phyloP scores from a whole-genome alignment of 2,113 vertebrate species.

The Nestor notabilis region DNA sequence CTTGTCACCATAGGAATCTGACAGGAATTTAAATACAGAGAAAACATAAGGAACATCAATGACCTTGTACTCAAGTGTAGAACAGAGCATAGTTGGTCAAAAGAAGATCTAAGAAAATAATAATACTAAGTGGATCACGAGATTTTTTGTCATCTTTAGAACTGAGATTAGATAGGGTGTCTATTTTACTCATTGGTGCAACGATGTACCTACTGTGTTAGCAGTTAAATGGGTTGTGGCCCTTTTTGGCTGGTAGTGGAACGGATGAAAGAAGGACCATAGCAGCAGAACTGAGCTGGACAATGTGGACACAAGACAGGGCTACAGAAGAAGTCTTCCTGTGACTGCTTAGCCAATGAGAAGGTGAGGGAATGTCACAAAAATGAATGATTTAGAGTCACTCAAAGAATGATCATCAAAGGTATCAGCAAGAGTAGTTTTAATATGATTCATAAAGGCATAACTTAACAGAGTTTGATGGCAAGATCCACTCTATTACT shows the following conservation, averaged over 20 bases:
- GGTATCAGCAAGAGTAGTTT: not conserved
- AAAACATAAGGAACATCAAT: not conserved
- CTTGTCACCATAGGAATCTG: not conserved
- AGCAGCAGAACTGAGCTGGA: not conserved
- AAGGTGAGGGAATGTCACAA: not conserved
- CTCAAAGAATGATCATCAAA: not conserved
- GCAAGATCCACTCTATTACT: not conserved
- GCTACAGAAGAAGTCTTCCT: not conserved
- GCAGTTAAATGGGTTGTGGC: not conserved
- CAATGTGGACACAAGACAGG: not conserved
- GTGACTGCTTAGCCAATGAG: not conserved
- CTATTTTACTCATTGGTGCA: not conserved
- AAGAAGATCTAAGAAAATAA: not conserved
- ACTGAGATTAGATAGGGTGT: not conserved
- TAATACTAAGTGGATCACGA: not conserved
- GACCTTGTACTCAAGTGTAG: not conserved
- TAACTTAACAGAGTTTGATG: not conserved
- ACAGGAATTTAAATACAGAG: not conserved
- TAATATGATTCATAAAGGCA: not conserved
- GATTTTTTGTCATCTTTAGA: not conserved
- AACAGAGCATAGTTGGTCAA: not conserved
- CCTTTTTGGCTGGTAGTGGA: not conserved
- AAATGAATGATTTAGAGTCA: not conserved
- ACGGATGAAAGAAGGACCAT: not conserved
- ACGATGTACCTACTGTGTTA: not conserved